Percentiles rank a stretch among this genome's conserved stretches.
Conservation (phyloP, 2,888 invertebrate genomes). For the Hypomecis punctinalis region DNA sequence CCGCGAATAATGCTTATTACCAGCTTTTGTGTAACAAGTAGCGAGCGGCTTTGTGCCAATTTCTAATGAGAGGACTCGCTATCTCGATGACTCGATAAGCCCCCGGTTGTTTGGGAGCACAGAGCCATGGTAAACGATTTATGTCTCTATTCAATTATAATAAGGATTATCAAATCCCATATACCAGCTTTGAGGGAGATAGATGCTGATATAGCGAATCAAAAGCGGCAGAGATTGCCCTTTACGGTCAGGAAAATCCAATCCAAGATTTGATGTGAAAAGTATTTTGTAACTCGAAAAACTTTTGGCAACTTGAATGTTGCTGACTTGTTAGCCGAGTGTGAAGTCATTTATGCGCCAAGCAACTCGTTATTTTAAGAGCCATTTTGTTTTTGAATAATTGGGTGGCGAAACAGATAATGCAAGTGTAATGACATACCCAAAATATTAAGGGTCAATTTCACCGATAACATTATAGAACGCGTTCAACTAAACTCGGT, state of each 20-base stretch:
- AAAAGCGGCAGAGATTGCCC: slow-evolving; percentile 6
- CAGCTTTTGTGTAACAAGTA: slow-evolving; percentile 21
- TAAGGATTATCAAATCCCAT: slow-evolving; percentile 38
- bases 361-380: no score
- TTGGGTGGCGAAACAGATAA: no score
- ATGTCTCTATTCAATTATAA: slow-evolving; percentile 43
- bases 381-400: no score
- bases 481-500: no score
- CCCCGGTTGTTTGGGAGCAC: slow-evolving; percentile 38
- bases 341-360: no score
- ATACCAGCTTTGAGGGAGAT: slow-evolving; percentile 31
- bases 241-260: slow-evolving; percentile 14
- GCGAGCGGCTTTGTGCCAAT: slow-evolving; percentile 18
- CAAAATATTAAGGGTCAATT: no score
- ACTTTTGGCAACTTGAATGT: background rate
- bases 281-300: background rate
- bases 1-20: slow-evolving; percentile 20
- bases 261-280: background rate
- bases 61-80: slow-evolving; percentile 41
- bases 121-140: slow-evolving; percentile 47
- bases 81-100: slow-evolving; percentile 49
- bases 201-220: slow-evolving; percentile 22
- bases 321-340: no score
- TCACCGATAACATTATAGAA: no score
- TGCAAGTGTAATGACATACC: no score